These are phyloP conservation scores for Drosophila macrospina DNA, from an alignment of 2,888 invertebrate genomes.

Conservation along the genomic window DNA sequence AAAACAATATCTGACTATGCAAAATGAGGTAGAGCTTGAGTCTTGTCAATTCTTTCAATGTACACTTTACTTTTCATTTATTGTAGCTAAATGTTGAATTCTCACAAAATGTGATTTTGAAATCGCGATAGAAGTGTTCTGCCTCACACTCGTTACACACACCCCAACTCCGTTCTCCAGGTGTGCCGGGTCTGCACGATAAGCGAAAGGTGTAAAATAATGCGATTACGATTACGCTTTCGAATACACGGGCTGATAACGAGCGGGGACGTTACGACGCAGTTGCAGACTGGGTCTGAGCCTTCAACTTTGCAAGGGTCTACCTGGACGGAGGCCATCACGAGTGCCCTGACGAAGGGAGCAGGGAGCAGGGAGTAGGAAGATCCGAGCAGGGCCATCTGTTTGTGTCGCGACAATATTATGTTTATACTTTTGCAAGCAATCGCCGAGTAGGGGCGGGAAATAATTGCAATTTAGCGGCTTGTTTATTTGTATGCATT, in stretches of 20 bases:
- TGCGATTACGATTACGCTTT: slow-evolving; percentile 42
- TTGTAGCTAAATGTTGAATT: neutral
- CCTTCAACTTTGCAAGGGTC: slow-evolving; percentile 2
- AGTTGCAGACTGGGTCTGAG: slow-evolving; percentile 12
- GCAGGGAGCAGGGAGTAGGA: neutral
- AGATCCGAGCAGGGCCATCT: slow-evolving; percentile 2
- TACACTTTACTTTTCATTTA: neutral
- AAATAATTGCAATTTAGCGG: slow-evolving; percentile 40
- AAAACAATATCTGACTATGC: slow-evolving; percentile 24
- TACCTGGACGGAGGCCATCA: neutral
- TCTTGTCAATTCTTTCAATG: neutral
- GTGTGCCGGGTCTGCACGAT: slow-evolving; percentile 39
- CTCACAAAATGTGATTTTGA: neutral
- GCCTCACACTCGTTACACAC: neutral
- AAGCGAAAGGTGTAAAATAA: slow-evolving; percentile 49
- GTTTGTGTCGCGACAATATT: slow-evolving; percentile 48
- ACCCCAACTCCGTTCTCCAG: slow-evolving; percentile 2
- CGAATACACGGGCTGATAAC: slow-evolving; percentile 41
- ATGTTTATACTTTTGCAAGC: slow-evolving; percentile 8
- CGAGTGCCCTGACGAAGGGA: neutral
- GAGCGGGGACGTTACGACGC: slow-evolving; percentile 16
- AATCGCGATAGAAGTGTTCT: neutral
- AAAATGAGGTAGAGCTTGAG: neutral
- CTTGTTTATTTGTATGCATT: slow-evolving; percentile 21
- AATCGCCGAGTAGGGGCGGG: neutral